Evolutionary conservation across 2,888 invertebrate species (phyloP).

Genomic region (Heterodera filipjevi): DNA sequence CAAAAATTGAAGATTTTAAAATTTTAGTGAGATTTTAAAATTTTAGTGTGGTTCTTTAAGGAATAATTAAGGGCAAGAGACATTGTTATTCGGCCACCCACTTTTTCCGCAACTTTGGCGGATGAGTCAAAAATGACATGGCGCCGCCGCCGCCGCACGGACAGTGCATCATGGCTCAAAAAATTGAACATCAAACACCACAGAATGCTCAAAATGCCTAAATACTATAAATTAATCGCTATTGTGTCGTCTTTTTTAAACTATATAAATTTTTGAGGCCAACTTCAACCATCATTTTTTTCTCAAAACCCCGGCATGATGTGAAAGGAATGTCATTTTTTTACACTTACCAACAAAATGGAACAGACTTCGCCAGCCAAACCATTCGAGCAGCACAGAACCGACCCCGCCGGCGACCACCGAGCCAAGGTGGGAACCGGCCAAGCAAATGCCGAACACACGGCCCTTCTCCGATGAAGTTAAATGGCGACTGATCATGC

Average conservation of each 20-base stretch:
- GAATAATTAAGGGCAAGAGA: too few relatives aligned
- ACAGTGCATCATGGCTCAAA: conserved; percentile 29
- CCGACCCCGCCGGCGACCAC: conserved; percentile 75
- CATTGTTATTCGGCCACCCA: too few relatives aligned
- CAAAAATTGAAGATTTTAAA: neutral
- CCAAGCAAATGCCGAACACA: conserved; percentile 74
- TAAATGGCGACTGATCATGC: conserved; percentile 74
- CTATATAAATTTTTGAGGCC: too few relatives aligned
- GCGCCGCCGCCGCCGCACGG: neutral
- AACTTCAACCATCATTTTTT: too few relatives aligned
- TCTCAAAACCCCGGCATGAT: too few relatives aligned
- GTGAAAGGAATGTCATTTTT: neutral
- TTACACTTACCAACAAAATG: conserved; percentile 70
- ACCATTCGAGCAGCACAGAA: conserved; percentile 73
- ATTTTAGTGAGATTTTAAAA: neutral
- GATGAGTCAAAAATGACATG: conserved; percentile 20
- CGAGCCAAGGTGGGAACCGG: conserved; percentile 72
- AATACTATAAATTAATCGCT: neutral
- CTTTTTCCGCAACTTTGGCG: conserved; percentile 10
- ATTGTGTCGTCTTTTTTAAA: too few relatives aligned
- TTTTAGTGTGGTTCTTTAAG: too few relatives aligned
- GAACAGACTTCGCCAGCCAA: conserved; percentile 75
- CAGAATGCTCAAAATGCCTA: conserved; percentile 43
- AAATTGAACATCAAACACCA: conserved; percentile 48
- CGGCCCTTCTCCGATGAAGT: conserved; percentile 73